phyloP scores from a whole-genome alignment of 2,797 vertebrate species.

The Anolis apletophallus region DNA sequence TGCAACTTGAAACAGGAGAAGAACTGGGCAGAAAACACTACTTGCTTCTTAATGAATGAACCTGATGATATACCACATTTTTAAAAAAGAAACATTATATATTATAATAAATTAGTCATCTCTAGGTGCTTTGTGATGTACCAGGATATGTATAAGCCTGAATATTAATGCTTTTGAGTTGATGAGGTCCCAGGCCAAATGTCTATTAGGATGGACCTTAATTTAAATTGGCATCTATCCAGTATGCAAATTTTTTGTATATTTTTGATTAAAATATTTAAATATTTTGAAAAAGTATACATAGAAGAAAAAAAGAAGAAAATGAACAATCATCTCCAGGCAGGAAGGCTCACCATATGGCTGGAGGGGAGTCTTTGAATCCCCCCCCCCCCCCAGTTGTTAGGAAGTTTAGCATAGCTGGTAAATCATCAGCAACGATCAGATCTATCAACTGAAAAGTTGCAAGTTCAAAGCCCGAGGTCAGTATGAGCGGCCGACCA shows the following conservation, averaged over 20 bases:
- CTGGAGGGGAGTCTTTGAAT: too few relatives aligned
- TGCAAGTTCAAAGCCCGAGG: too few relatives aligned
- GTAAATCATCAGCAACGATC: too few relatives aligned
- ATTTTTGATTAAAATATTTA: too few relatives aligned
- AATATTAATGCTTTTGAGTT: constrained; percentile 25
- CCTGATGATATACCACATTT: constrained; percentile 18
- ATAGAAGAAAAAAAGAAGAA: too few relatives aligned
- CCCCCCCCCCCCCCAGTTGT: too few relatives aligned
- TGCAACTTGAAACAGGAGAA: constrained; percentile 47
- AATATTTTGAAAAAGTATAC: too few relatives aligned
- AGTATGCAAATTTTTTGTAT: rapidly evolving
- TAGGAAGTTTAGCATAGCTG: too few relatives aligned
- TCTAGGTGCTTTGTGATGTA: neutral
- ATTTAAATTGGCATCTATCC: constrained; percentile 26
- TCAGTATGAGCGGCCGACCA: too few relatives aligned
- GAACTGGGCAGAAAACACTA: neutral
- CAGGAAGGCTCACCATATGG: too few relatives aligned
- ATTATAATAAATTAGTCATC: constrained; percentile 41
- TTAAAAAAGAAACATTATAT: rapidly evolving
- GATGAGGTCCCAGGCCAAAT: constrained; percentile 40
- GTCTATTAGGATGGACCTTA: constrained; percentile 26
- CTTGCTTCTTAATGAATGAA: neutral
- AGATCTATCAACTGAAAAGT: too few relatives aligned
- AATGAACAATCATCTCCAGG: too few relatives aligned
- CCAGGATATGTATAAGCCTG: neutral